Evolutionary conservation across 2,888 invertebrate species (phyloP), one percentile per base, ranked within the genome.

Genomic region (Drosophila falleni): DNA sequence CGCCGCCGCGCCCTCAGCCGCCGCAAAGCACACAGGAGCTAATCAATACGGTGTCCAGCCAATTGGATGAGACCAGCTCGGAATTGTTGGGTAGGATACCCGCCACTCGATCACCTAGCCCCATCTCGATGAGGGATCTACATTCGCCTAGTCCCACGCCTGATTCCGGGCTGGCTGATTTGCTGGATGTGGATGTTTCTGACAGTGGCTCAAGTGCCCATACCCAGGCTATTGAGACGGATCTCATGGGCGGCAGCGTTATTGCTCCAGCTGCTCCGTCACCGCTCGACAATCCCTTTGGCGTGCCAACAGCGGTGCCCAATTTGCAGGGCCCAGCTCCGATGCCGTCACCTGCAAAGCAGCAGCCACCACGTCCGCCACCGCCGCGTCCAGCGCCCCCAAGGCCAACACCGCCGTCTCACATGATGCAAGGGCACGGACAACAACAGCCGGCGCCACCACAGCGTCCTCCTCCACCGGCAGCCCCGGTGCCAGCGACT

Each of bases 71-170:
- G 54, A 96, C 97, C 0, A 97, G 97, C 81, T 96, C 96, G 4
- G 96, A 97, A 89, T 93, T 98, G 58, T 92, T 97, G 62, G 97
- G 97, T 80, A 95, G 97, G 68, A 95, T 97, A 70, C 96, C 97
- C 56, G 96, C 96, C 5, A 97, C 97, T 0, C 94, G 97, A 77
- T 97, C 97, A 1, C 97, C 97, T 0, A 97, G 97, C 91, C 97
- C 97, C 0, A 96, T 97, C 0, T 95, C 97, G 10, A 96, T 96
- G 93, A 93, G 96, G 44, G 96, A 96, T 81, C 93, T 96, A 10
- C 97, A 97, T 90, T 97, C 97, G 0, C 97, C 97, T 0, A 96
- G 97, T 87, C 97, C 97, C 3, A 97, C 97, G 0, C 97, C 95
- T 0, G 95, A 95, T 78, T 94, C 94, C 16, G 93, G 93, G 1